Base-by-base conservation (phyloP, 1,140 invertebrate species). In the Bombus soroeensis region DNA sequence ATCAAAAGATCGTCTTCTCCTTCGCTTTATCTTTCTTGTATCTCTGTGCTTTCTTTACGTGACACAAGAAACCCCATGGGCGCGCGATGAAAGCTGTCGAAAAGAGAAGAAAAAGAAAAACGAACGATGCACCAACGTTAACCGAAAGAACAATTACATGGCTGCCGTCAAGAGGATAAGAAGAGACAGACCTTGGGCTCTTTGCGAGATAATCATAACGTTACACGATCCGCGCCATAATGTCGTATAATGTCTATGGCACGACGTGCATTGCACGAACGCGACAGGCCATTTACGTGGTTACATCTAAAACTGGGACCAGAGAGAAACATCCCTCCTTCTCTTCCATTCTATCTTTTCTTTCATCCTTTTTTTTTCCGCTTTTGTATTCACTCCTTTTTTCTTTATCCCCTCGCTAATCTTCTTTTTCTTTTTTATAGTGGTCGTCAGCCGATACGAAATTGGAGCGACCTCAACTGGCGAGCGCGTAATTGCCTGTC, bases 171-270 rank as follows among this genome's bases (percentile, higher is more conserved):
- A 87, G 91, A 91, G 91, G 90, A 91, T 89, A 88, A 87, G 91
- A 91, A 90, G 91, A 90, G 88, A 90, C 83, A 86, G 93, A 91
- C 93, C 93, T 94, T 94, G 93, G 93, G 92, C 93, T 93, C 93
- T 76, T 94, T 94, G 93, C 91, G 83, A 91, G 93, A 94, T 94
- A 93, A 94, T 94, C 92, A 94, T 94, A 93, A 93, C 89, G 92
- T 93, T 93, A 94, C 91, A 92, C 93, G 92, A 93, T 92, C 86
- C 91, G 87, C 90, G 89, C 91, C 88, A 91, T 92, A 92, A 93
- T 94, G 87, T 91, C 89, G 91, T 89, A 41, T 89, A 93, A 94
- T 93, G 91, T 90, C 87, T 86, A 83, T 87, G 88, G 87, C 92
- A 92, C 91, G 90, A 90, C 84, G 91, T 88, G 86, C 90, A 91